Evolutionary conservation across 2,888 invertebrate species (phyloP).

Genomic region (Prosopocoilus inquinatus): DNA sequence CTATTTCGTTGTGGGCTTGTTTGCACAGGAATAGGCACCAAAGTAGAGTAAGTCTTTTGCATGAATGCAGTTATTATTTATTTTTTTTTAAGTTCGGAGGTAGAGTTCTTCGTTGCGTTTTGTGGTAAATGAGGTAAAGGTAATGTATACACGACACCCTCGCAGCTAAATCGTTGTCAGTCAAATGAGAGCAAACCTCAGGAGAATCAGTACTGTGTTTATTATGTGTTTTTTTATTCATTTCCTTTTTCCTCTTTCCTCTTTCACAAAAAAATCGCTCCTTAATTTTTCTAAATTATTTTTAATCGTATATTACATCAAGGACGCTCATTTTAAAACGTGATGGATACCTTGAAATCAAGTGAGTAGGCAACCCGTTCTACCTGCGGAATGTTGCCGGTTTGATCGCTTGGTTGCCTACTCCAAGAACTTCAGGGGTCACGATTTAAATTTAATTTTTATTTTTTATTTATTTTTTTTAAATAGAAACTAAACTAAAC

Average conservation of each 20-base stretch:
- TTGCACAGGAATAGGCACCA: background rate
- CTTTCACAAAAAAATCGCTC: constrained; percentile 1
- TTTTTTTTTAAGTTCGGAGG: background rate
- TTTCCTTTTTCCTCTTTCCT: constrained; percentile 7
- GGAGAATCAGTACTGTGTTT: constrained; percentile 18
- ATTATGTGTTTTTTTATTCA: constrained; percentile 11
- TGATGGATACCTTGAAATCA: no score
- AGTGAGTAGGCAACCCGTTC: no score
- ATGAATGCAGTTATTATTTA: background rate
- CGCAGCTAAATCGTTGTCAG: background rate
- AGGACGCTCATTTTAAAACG: no score
- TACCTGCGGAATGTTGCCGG: no score
- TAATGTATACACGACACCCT: background rate
- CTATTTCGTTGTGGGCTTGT: background rate
- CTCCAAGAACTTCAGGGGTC: no score
- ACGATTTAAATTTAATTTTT: no score
- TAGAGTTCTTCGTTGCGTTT: background rate
- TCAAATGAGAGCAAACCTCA: constrained; percentile 11
- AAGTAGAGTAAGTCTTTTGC: background rate
- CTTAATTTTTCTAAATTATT: background rate
- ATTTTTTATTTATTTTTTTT: no score
- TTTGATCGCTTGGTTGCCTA: no score
- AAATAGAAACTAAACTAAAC: no score
- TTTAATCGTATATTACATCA: background rate
- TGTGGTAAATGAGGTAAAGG: background rate